These are phyloP conservation scores for Aphidoletes aphidimyza DNA, from an alignment of 2,888 invertebrate species.

Conservation along the genomic window DNA sequence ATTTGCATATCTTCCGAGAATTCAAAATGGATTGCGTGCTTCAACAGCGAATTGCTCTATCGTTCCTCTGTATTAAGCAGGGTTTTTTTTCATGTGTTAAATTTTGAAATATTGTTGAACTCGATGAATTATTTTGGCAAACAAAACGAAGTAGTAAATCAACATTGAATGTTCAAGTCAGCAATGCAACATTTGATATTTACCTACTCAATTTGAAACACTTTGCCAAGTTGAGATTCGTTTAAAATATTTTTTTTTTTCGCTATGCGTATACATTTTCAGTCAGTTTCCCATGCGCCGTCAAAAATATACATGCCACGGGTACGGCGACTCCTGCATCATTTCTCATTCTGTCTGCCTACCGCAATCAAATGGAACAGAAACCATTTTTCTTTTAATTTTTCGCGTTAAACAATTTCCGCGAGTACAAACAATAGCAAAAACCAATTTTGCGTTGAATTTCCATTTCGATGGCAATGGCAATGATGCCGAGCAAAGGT, in stretches of 20 bases:
- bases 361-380: not conserved
- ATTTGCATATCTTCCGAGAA: not conserved
- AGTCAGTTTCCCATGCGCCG: not conserved
- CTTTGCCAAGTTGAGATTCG: constrained; percentile 42
- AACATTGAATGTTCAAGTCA: not conserved
- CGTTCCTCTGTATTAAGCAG: not conserved
- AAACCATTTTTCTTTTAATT: not conserved
- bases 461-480: not conserved
- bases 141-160: not conserved
- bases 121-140: constrained; percentile 41
- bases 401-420: not conserved
- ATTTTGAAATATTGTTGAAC: constrained; percentile 23
- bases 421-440: not conserved
- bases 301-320: too few species aligned
- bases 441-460: not conserved
- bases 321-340: not conserved
- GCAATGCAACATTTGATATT: constrained; percentile 17
- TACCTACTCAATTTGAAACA: constrained; percentile 41
- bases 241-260: not conserved
- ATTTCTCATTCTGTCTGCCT: constrained; percentile 37
- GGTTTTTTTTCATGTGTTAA: not conserved
- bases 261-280: not conserved
- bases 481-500: not conserved
- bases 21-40: not conserved
- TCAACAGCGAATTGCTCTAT: not conserved